phyloP scores from a whole-genome alignment of 2,113 vertebrate genomes.

The Dicaeum eximium region DNA sequence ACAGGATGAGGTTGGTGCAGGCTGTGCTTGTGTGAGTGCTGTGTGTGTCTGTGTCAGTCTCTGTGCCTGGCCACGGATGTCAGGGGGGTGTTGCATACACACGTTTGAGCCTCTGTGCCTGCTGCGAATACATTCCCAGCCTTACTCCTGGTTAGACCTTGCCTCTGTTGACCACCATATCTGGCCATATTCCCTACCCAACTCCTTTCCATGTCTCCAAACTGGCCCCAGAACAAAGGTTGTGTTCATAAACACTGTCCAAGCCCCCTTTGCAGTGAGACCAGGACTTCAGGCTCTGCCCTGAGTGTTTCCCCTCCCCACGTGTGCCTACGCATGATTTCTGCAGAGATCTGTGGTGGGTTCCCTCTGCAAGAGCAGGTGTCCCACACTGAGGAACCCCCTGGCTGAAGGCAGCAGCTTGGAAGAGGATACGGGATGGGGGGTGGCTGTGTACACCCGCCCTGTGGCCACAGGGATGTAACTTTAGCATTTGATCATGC shows the following conservation, averaged over 20 bases:
- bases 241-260: not conserved
- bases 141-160: not conserved
- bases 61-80: not conserved
- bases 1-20: not conserved
- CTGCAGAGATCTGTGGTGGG: not conserved
- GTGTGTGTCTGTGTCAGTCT: not conserved
- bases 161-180: not conserved
- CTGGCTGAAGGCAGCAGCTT: not conserved
- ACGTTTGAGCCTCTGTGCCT: not conserved
- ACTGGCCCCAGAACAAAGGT: not conserved
- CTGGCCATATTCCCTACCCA: not conserved
- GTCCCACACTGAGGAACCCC: not conserved
- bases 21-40: not conserved
- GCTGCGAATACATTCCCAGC: not conserved
- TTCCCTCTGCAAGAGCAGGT: not conserved
- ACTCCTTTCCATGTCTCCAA: not conserved
- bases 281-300: not conserved
- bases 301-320: not conserved
- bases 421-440: not conserved
- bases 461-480: not conserved
- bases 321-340: fast-evolving
- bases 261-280: not conserved
- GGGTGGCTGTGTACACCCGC: not conserved
- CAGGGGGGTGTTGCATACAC: not conserved
- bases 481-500: not conserved